Evolutionary conservation across 1,140 invertebrate genomes (phyloP), one percentile per base, ranked within the genome.

Genomic region (Pogonognathellus flavescens): DNA sequence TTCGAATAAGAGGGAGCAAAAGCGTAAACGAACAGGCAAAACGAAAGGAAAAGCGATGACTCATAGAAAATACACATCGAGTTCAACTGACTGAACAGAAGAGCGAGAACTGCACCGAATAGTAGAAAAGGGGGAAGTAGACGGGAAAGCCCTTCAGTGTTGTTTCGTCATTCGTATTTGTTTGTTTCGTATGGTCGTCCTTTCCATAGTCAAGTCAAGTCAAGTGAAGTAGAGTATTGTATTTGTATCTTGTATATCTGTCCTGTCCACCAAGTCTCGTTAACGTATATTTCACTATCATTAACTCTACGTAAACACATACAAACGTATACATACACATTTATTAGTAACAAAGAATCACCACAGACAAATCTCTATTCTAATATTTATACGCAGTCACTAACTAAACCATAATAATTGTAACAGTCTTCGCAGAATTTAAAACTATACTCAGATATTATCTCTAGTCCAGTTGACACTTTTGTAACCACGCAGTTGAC

Each of bases 151-250:
- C 70, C 70, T 76, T 76, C 70, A 76, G 70, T 76, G 70, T 76
- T 50, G 70, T 76, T 76, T 76, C 70, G 70, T 76, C 70, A 76
- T 76, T 31, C 70, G 70, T 76, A 76, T 76, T 76, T 76, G 70
- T 76, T 76, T 76, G 70, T 76, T 50, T 76, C 70, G 70, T 76
- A 76, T 50, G 70, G 70, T 76, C 70, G 70, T 76, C 70, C 70
- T 76, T 76, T 50, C 70, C 70, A 50, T 76, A 76, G 70, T 76
- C 22, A 25, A 25, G 70, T 76, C 70, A 76, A 76, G 70, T 76
- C 70, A 76, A 76, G 70, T 76, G 70, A 76, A 66, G 62, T 66
- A 66, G 62, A 20, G 62, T 66, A 25, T 76, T 31, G 70, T 76
- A 25, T 49, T 76, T 76, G 70, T 76, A 49, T 76, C 70, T 25